Evolutionary conservation across 2,888 invertebrate genomes (phyloP), one percentile per base, ranked within the genome.

Genomic region (Cosmopolites sordidus): DNA sequence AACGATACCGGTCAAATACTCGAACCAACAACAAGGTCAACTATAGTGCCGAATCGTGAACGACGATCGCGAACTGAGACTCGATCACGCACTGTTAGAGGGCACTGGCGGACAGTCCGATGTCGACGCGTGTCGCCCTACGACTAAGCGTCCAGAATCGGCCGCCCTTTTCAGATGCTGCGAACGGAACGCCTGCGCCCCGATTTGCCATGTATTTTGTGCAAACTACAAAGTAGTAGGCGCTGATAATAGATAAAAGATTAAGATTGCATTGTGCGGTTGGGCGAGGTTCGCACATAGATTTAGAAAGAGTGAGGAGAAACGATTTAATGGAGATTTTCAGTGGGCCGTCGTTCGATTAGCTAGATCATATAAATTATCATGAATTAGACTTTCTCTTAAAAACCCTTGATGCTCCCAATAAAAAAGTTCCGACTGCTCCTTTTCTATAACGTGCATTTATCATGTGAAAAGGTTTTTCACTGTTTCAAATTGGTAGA

Each of bases 221-320:
- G 49, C 49, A 58, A 58, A 56, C 43, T 53, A 56, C 56, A 56
- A 58, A 58, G 51, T 58, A 43, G 40, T 56, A 55, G 51, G 29
- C 58, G 47, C 49, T 39, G 55, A 53, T 58, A 53, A 58, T 56
- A 58, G 58, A 58, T 58, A 56, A 58, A 53, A 58, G 58, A 58
- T 58, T 56, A 53, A 58, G 58, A 58, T 58, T 55, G 49, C 42
- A 52, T 57, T 53, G 50, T 56, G 56, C 29, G 51, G 41, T 40
- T 43, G 46, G 33, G 5, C 46, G 51, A 30, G 41, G 18, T 11
- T 8, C 16, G 14, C 5, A n/a, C 43, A 16, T 18, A 11, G 46
- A 51, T 52, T 43, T 22, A 44, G 15, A 41, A 16, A 27, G 33
- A 29, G 40, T 27, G 37, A 38, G 18, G 37, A 41, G 33, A 37